These are phyloP conservation scores for Miichthys miiuy DNA, from an alignment of 2,797 vertebrate species.

Conservation along the genomic window DNA sequence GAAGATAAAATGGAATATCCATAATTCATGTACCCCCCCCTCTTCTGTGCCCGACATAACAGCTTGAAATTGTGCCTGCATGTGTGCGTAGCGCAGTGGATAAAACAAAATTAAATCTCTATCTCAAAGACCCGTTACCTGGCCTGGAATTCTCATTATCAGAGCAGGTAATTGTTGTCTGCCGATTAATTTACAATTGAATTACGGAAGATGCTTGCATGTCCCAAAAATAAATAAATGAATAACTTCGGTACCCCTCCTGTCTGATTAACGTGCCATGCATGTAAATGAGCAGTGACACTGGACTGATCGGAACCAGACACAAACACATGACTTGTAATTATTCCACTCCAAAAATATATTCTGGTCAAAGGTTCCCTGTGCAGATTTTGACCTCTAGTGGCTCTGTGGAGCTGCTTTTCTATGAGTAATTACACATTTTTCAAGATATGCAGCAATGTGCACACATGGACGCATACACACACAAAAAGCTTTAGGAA, in stretches of 20 bases:
- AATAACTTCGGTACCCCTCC: slow-evolving; percentile 6
- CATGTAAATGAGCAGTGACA: slow-evolving; percentile 50
- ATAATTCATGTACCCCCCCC: slow-evolving; percentile 62
- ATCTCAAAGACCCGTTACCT: slow-evolving; percentile 55
- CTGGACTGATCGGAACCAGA: background rate
- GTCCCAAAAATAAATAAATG: background rate
- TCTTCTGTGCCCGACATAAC: slow-evolving; percentile 26
- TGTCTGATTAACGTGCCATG: slow-evolving; percentile 12
- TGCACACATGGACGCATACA: background rate
- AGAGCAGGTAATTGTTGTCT: slow-evolving; percentile 67
- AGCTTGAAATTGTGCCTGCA: slow-evolving; percentile 43
- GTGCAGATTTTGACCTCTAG: background rate
- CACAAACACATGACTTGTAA: background rate
- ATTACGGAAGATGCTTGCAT: slow-evolving; percentile 38
- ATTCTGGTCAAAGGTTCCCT: background rate
- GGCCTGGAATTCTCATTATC: slow-evolving; percentile 60
- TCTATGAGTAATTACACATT: background rate
- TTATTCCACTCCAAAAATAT: slow-evolving; percentile 7
- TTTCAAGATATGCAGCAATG: background rate
- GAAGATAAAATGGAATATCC: slow-evolving; percentile 68
- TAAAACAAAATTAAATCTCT: slow-evolving; percentile 72
- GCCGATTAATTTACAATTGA: slow-evolving; percentile 70
- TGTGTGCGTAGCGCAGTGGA: slow-evolving; percentile 31
- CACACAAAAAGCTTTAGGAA: background rate
- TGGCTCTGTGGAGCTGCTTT: background rate